Evolutionary conservation across 1,140 invertebrate genomes (phyloP), one percentile per base, ranked within the genome.

Genomic region (Brachionus rubens): DNA sequence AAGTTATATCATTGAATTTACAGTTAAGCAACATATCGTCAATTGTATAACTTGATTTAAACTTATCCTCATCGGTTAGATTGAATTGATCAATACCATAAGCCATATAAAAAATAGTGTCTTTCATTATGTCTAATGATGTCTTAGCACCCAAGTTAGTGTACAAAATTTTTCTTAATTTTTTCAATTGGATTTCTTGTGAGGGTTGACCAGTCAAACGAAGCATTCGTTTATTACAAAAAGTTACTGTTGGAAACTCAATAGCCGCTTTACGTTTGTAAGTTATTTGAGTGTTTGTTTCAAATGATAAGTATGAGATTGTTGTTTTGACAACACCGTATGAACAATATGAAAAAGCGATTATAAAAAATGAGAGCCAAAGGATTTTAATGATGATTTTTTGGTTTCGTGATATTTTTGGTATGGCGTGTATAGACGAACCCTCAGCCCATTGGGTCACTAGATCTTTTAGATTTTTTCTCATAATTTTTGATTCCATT

Each of bases 21-120:
- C 68, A 72, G 21, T 54, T 41, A 36, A 72, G 16, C 16, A 72
- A 30, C 68, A 72, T 72, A 2, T 72, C 68, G 14, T 48, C 46
- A 26, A 72, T 48, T 3, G 46, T 24, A 28, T 43, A 40, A 16
- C 21, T 1, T n/a, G 3, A n/a, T n/a, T 19, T 46, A n/a, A n/a
- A n/a, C 48, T 72, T 72, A 12, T 24, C 10, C 30, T 65, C 28
- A 9, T 19, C 6, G 6, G 59, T 24, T 1, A 65, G 1, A 10
- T 43, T 33, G 3, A 41, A 3, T 0, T 3, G 10, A 19, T 6
- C 30, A n/a, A 65, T 19, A 10, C 14, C 28, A n/a, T 59, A 59
- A 30, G 54, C 54, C 7, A 33, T 19, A 33, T 65, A 14, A 16
- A 43, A 65, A 24, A 7, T 14, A 43, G 21, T 28, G 7, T 65